These are phyloP conservation scores for Microplitis demolitor DNA, from an alignment of 1,140 invertebrate genomes.

Conservation along the genomic window DNA sequence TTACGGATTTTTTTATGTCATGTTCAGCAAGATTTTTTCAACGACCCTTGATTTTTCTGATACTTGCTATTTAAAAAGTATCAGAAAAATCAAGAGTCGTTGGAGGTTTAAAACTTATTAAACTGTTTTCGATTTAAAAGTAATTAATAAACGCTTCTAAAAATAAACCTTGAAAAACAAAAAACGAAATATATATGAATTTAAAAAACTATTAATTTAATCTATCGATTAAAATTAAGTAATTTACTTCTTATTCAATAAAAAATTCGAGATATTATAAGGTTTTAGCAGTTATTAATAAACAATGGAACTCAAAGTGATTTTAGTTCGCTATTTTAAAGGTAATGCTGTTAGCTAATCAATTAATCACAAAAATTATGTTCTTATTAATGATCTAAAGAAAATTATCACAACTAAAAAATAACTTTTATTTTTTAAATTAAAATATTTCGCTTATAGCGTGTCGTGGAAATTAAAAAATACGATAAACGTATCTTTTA, in stretches of 20 bases:
- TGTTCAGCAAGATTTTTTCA: too few species aligned
- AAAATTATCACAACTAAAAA: too few species aligned
- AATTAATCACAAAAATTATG: too few species aligned
- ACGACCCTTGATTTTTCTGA: constrained; percentile 7
- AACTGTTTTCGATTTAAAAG: neutral
- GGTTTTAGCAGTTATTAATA: too few species aligned
- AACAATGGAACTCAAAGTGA: too few species aligned
- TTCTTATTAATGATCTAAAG: too few species aligned
- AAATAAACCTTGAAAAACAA: neutral
- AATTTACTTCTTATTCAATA: constrained; percentile 9
- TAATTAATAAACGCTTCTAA: neutral
- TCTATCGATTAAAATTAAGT: neutral
- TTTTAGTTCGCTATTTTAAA: too few species aligned
- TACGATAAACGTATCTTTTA: constrained; percentile 3
- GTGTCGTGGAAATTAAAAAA: constrained; percentile 28
- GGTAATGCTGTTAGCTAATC: too few species aligned
- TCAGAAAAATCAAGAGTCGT: constrained; percentile 2
- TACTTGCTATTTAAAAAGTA: neutral
- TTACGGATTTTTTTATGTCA: neutral
- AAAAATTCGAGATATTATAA: neutral
- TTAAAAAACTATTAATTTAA: constrained; percentile 7
- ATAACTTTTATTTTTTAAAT: too few species aligned
- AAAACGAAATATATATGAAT: neutral
- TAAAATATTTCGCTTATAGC: neutral
- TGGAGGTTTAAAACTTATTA: too few species aligned